Evolutionary conservation across 2,888 invertebrate species (phyloP).

Genomic region (Steromphala cineraria): DNA sequence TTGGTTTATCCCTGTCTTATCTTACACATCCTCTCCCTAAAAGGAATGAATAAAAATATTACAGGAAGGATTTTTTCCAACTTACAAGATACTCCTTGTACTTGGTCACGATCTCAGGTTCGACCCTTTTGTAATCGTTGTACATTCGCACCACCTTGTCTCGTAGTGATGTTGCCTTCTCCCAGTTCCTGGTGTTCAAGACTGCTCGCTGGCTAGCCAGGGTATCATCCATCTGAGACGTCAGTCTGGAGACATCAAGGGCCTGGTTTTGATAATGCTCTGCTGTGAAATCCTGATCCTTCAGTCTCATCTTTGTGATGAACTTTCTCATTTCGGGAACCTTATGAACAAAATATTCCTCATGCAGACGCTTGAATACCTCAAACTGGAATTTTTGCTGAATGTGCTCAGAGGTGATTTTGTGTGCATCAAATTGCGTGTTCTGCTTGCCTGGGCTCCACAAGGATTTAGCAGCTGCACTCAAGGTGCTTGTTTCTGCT

Average conservation of each 20-base stretch:
- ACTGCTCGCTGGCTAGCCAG: neutral
- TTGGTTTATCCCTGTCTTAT: too few relatives aligned
- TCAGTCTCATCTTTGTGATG: neutral
- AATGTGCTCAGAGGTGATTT: neutral
- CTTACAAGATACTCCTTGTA: neutral
- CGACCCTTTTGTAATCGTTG: neutral
- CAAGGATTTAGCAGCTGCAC: neutral
- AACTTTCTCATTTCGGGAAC: neutral
- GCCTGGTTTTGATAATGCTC: neutral
- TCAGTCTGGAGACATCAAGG: neutral
- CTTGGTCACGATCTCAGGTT: neutral
- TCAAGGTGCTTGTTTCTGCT: neutral
- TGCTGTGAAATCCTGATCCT: neutral
- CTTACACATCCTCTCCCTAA: too few relatives aligned
- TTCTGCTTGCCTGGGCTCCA: neutral
- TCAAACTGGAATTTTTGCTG: neutral
- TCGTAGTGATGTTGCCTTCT: neutral
- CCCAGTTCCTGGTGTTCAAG: neutral
- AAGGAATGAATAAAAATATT: too few relatives aligned
- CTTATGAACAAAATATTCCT: neutral
- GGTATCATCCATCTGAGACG: neutral
- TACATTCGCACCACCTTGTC: neutral
- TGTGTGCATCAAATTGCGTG: neutral
- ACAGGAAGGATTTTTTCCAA: neutral
- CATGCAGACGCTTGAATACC: neutral